phyloP scores from a whole-genome alignment of 2,888 invertebrate genomes.

The Heliconius ismenius region DNA sequence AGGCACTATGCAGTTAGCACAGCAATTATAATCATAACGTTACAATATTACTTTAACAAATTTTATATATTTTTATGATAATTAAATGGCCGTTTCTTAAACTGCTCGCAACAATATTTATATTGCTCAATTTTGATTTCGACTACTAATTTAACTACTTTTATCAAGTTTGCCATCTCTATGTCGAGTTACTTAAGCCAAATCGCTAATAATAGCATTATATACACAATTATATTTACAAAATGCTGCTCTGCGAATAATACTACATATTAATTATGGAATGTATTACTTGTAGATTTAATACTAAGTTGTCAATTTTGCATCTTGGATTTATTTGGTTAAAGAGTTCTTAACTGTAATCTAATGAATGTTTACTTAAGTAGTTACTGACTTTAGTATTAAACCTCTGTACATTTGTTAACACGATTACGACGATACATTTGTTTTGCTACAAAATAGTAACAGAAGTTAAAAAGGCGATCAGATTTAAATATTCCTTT shows the following conservation, averaged over 20 bases:
- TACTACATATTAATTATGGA: slow-evolving; percentile 66
- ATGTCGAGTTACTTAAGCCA: slow-evolving; percentile 42
- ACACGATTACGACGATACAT: slow-evolving; percentile 12
- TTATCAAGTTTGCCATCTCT: slow-evolving; percentile 40
- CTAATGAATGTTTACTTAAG: slow-evolving; percentile 10
- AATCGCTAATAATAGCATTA: slow-evolving; percentile 55
- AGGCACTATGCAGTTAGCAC: slow-evolving; percentile 83
- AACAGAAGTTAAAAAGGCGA: background rate
- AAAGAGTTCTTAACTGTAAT: slow-evolving; percentile 23
- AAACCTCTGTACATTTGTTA: slow-evolving; percentile 35
- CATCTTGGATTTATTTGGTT: slow-evolving; percentile 32
- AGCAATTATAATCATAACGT: slow-evolving; percentile 69
- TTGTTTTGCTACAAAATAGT: slow-evolving; percentile 4
- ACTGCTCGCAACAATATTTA: slow-evolving; percentile 48
- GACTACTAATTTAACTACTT: slow-evolving; percentile 41
- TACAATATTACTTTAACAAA: slow-evolving; percentile 59
- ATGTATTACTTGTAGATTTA: slow-evolving; percentile 69
- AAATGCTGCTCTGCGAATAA: slow-evolving; percentile 64
- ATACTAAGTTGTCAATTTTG: slow-evolving; percentile 54
- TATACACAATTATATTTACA: slow-evolving; percentile 77
- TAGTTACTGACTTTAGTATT: slow-evolving; percentile 38
- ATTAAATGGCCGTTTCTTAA: slow-evolving; percentile 47
- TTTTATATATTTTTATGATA: slow-evolving; percentile 51
- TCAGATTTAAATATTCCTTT: slow-evolving; percentile 1
- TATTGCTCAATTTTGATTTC: slow-evolving; percentile 40